These are phyloP conservation scores for Epinephelus moara DNA, from an alignment of 2,113 vertebrate genomes.

Conservation along the genomic window DNA sequence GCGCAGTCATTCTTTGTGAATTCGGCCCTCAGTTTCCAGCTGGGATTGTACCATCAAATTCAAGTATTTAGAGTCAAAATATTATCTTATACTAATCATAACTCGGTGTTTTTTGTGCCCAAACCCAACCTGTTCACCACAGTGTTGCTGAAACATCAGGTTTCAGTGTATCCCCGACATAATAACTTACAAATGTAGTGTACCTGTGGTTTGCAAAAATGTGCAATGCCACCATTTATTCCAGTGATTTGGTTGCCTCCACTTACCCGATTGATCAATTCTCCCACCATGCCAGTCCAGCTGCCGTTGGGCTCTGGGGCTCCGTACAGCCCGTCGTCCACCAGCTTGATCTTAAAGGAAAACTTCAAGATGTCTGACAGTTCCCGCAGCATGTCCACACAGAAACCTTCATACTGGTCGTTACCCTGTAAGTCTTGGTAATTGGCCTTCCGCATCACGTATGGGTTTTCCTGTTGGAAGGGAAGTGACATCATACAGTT, in stretches of 20 bases:
- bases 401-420: slow-evolving; percentile 93
- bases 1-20: no score
- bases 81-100: no score
- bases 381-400: slow-evolving; percentile 94
- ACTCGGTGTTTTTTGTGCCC: no score
- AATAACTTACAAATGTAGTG: no score
- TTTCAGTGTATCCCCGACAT: no score
- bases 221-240: no score
- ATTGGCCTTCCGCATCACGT: slow-evolving; percentile 91
- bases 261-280: slow-evolving; percentile 93
- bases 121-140: no score
- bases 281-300: slow-evolving; percentile 96
- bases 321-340: slow-evolving; percentile 92
- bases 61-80: no score
- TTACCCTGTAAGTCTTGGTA: slow-evolving; percentile 87
- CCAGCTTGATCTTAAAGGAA: slow-evolving; percentile 91
- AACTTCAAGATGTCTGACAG: slow-evolving; percentile 90
- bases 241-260: background rate
- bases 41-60: no score
- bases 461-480: slow-evolving; percentile 89
- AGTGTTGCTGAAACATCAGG: no score
- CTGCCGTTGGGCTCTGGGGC: slow-evolving; percentile 93
- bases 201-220: no score
- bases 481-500: background rate
- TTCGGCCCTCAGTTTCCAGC: no score